Evolutionary conservation across 2,797 vertebrate species (phyloP), one percentile per base, ranked within the genome.

Genomic region (Smutsia temminckii): DNA sequence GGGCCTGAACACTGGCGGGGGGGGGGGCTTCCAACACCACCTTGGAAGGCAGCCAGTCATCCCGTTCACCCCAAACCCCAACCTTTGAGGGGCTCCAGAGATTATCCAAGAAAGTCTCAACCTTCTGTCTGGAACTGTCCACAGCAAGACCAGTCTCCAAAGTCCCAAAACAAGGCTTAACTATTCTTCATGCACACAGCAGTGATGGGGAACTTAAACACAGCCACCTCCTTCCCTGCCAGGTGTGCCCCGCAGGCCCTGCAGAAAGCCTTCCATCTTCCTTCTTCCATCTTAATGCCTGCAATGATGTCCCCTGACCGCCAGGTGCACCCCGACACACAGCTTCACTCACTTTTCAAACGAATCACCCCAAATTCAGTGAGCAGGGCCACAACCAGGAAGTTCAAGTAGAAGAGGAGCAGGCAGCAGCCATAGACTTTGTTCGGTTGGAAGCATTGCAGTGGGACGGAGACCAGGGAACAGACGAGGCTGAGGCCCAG

Each of bases 401-500:
- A 99, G n/a, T 89, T 25, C 53, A 55, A 5, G 40, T 99, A 99
- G 98, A 99, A 99, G 93, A 98, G 0, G 34, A 99, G 97, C 80
- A 99, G 99, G 97, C 99, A 99, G 97, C 97, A 0, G 3, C 99
- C 99, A 0, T 99, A 99, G 0, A 72, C 32, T 12, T 79, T 98
- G 91, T 97, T 98, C 96, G 99, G 96, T 72, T 98, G 99, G 98
- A 99, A 99, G 75, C 98, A 98, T 96, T 99, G 98, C 13, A 99
- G 95, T 0, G 99, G 99, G 74, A 99, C 99, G 0, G 98, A 97
- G 96, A 99, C 78, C 21, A 99, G 99, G 85, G 99, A 99, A 94
- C 99, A 98, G 42, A 98, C 98, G 97, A 99, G 97, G 97, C 99
- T 99, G 96, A 99, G 97, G 59, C 99, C 99, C 96, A 99, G 98